A percentile compares a stretch with the other conserved stretches of the same genome.
Conservation (phyloP, 2,888 invertebrate genomes). For the Spatulosminthurus flaviceps region DNA sequence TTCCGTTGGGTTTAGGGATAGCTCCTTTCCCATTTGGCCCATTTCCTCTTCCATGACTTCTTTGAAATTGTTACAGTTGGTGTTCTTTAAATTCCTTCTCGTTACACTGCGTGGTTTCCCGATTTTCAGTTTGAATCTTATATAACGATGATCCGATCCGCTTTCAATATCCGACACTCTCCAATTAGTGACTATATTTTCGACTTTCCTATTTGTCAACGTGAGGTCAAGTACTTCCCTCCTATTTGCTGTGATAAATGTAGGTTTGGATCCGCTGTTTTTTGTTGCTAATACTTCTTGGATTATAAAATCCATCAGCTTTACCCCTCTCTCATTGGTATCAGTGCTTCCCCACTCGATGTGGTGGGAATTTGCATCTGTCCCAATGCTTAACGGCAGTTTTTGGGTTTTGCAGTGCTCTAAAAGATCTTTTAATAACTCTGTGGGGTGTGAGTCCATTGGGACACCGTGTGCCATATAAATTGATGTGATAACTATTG, state of each 20-base stretch:
- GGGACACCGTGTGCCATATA: constrained; percentile 12
- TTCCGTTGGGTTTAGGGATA: no score
- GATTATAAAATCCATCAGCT: constrained; percentile 5
- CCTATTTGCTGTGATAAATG: constrained; percentile 19
- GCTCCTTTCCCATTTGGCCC: no score
- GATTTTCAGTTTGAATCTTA: neutral
- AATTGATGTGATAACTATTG: constrained; percentile 5
- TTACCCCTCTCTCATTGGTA: constrained; percentile 19
- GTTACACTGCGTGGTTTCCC: neutral
- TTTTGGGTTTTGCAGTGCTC: neutral
- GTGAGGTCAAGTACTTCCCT: constrained; percentile 36
- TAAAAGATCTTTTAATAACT: neutral
- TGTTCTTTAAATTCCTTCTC: constrained; percentile 13
- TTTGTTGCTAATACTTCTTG: neutral
- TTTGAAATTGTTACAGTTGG: neutral
- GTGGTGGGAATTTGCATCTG: constrained; percentile 45
- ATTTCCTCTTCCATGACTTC: no score
- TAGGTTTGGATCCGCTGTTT: constrained; percentile 1
- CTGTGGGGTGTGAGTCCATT: neutral
- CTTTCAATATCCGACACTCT: constrained; percentile 10
- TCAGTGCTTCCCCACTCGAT: constrained; percentile 35
- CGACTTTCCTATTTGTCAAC: neutral
- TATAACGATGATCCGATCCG: constrained; percentile 30
- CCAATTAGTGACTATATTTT: neutral
- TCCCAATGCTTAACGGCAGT: constrained; percentile 24